A percentile compares a stretch with the other conserved stretches of the same genome.
Conservation (phyloP, 2,797 vertebrate species). For the Trichosurus vulpecula region DNA sequence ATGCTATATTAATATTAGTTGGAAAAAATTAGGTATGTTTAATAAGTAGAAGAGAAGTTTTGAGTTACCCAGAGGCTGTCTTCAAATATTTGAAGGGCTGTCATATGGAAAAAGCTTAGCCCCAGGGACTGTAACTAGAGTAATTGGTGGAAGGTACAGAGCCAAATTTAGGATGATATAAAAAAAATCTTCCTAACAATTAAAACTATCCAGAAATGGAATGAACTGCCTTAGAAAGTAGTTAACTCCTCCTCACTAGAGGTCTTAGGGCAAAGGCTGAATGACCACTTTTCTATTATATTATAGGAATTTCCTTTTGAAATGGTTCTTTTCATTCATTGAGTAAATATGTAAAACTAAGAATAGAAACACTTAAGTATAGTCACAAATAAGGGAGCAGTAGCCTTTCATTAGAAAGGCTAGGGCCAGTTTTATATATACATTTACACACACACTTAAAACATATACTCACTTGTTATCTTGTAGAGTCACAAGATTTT, state of each 20-base stretch:
- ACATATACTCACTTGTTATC: too few species aligned
- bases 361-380: not conserved
- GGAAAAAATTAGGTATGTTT: not conserved
- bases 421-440: not conserved
- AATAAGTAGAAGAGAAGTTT: not conserved
- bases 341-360: not conserved
- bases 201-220: not conserved
- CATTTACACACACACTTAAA: too few species aligned
- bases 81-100: not conserved
- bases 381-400: conserved; percentile 23
- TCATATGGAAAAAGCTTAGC: not conserved
- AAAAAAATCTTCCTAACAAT: too few species aligned
- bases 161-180: not conserved
- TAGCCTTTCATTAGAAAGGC: conserved; percentile 34
- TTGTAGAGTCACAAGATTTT: not conserved
- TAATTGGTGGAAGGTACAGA: not conserved
- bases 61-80: not conserved
- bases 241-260: not conserved
- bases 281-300: conserved; percentile 23
- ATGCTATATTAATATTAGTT: not conserved
- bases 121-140: not conserved
- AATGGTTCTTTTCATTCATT: conserved; percentile 19
- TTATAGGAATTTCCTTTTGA: conserved; percentile 31
- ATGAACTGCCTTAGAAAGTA: not conserved
- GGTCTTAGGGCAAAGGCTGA: not conserved